phyloP scores from a whole-genome alignment of 35 echinoderm and acorn worm genomes.

The Holothuria glaberrima region DNA sequence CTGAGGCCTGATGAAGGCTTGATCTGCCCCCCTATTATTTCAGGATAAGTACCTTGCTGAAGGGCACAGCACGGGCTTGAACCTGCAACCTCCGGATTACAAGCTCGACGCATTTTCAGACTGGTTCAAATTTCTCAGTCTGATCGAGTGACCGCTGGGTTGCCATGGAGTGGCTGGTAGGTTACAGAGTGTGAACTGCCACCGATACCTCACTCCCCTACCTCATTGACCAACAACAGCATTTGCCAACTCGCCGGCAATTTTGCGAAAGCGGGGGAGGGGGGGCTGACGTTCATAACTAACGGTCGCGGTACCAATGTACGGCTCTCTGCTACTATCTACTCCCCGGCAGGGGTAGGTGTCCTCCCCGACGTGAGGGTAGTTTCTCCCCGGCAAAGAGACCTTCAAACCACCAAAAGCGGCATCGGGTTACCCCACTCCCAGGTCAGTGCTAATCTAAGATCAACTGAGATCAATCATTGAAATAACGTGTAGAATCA shows the following conservation, averaged over 20 bases:
- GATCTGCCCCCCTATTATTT: not conserved
- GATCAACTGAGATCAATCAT: constrained; percentile 12
- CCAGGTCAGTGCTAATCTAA: not conserved
- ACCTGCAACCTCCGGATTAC: not conserved
- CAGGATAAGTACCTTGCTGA: not conserved
- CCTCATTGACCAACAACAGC: not conserved
- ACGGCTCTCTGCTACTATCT: not conserved
- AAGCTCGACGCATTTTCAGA: constrained; percentile 1
- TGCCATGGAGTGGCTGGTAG: not conserved
- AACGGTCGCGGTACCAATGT: not conserved
- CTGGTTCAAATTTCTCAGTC: constrained; percentile 7
- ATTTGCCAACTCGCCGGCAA: not conserved
- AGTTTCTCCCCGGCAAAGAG: constrained; percentile 1
- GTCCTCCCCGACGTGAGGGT: not conserved
- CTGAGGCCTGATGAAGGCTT: constrained; percentile 5
- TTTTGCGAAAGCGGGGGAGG: not conserved
- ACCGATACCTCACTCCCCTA: not conserved
- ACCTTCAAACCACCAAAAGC: not conserved
- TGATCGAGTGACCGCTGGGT: not conserved
- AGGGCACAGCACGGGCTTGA: not conserved
- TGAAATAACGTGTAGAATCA: constrained; percentile 4
- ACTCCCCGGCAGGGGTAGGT: constrained; percentile 3
- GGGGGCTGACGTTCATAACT: not conserved
- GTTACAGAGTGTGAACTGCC: constrained; percentile 1
- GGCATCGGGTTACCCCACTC: not conserved